A percentile compares a stretch with the other conserved stretches of the same genome.
Conservation (phyloP, 2,888 invertebrate genomes). For the Lepidocyrtinus sp. region DNA sequence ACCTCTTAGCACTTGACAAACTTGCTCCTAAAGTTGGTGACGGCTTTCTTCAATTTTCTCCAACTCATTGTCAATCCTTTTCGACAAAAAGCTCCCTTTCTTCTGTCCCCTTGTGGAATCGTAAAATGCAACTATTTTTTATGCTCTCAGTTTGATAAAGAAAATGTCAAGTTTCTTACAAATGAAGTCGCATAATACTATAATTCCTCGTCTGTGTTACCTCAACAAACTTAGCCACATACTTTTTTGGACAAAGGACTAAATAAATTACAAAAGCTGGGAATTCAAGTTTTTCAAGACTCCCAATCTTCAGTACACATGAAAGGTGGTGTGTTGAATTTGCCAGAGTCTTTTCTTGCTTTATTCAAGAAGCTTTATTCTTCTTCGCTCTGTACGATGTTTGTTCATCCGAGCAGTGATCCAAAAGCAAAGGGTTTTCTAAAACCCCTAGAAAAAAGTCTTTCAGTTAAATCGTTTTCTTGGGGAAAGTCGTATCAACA, state of each 20-base stretch:
- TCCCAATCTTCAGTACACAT: too few relatives aligned
- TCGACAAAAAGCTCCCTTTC: constrained; percentile 30
- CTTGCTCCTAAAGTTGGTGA: constrained; percentile 37
- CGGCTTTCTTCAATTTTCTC: constrained; percentile 51
- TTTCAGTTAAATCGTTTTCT: background rate
- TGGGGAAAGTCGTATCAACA: background rate
- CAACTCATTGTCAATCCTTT: constrained; percentile 38
- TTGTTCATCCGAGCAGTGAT: too few relatives aligned
- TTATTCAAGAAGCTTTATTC: too few relatives aligned
- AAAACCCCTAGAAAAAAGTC: background rate
- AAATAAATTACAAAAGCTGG: too few relatives aligned
- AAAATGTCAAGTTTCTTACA: constrained; percentile 35
- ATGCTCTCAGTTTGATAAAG: constrained; percentile 22
- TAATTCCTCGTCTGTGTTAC: too few relatives aligned
- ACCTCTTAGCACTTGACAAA: constrained; percentile 42
- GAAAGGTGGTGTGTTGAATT: too few relatives aligned
- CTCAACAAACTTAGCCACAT: too few relatives aligned
- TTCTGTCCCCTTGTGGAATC: constrained; percentile 30
- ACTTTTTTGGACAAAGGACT: too few relatives aligned
- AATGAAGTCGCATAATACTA: too few relatives aligned
- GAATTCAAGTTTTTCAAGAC: too few relatives aligned
- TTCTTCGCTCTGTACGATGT: too few relatives aligned
- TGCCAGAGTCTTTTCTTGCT: too few relatives aligned
- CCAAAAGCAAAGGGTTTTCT: background rate
- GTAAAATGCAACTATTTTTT: constrained; percentile 16